Evolutionary conservation across 2,797 vertebrate species (phyloP), one percentile per base, ranked within the genome.

Genomic region (Acanthurus leucopareius): DNA sequence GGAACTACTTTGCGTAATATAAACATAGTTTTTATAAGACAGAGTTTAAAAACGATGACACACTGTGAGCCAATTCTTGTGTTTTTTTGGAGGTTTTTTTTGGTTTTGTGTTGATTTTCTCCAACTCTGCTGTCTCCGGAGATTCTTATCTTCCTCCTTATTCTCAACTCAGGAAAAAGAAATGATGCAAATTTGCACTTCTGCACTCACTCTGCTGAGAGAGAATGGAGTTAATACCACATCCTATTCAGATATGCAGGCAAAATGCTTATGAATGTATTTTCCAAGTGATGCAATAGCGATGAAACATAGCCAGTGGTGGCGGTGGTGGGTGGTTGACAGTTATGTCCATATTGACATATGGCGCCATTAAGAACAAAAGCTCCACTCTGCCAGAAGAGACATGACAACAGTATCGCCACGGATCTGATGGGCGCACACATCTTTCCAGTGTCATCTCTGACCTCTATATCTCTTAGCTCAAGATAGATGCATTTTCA

Each of bases 381-480:
- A 88, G 88, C 91, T 74, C 60, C 73, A 79, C 82, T 86, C 83
- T 67, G 69, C 82, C 80, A 79, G 80, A 75, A 80, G 86, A 91
- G 82, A 89, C 88, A 80, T 79, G 89, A 90, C 85, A 78, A 83
- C 82, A 77, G 78, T 84, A 82, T 88, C 66, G 61, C 81, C 87
- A 75, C 71, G 20, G 83, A 90, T 91, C 81, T 86, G 83, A 91
- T 77, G 49, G 77, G 72, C 75, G 78, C 87, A 70, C 83, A 86
- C 84, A 68, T 89, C 85, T 86, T 79, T 32, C 73, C 80, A 13
- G 77, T 88, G 89, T 90, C 91, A 85, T 91, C 83, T 78, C 79
- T 92, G 93, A 93, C 92, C 92, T 92, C 91, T 87, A 78, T 87
- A 88, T 91, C 91, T 87, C 86, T 88, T 83, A 83, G 77, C 87